Evolutionary conservation across 2,888 invertebrate genomes (phyloP).

Genomic region (Synanthedon myopaeformis): DNA sequence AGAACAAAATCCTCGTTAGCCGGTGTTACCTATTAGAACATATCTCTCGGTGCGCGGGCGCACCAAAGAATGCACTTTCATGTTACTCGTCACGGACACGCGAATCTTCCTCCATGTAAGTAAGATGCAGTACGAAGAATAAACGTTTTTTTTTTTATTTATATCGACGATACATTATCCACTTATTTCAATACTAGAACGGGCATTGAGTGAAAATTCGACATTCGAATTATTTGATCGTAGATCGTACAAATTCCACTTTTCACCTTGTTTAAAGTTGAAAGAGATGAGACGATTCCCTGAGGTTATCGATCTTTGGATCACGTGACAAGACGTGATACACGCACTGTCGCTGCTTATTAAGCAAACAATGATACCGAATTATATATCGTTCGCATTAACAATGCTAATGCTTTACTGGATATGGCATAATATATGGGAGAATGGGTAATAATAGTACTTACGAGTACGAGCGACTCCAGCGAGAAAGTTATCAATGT

Average conservation of each 20-base stretch:
- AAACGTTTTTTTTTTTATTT: neutral
- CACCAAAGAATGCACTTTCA: conserved; percentile 39
- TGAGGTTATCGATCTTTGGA: too few species aligned
- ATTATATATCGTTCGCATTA: neutral
- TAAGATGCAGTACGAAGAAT: neutral
- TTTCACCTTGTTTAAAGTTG: too few species aligned
- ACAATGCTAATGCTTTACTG: neutral
- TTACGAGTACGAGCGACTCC: neutral
- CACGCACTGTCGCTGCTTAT: neutral
- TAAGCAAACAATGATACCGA: neutral
- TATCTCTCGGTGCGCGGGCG: conserved; percentile 7
- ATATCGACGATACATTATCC: neutral
- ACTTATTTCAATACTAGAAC: too few species aligned
- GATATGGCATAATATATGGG: neutral
- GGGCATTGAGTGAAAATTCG: too few species aligned
- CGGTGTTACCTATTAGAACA: neutral
- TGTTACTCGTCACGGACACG: conserved; percentile 29
- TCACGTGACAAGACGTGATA: neutral
- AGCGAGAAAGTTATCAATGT: neutral
- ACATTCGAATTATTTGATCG: too few species aligned
- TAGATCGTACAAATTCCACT: too few species aligned
- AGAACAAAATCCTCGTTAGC: neutral
- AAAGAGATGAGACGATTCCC: too few species aligned
- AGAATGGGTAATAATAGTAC: neutral
- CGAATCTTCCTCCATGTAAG: neutral